Conservation (phyloP, 2,113 vertebrate genomes). For the Rhombomys opimus region DNA sequence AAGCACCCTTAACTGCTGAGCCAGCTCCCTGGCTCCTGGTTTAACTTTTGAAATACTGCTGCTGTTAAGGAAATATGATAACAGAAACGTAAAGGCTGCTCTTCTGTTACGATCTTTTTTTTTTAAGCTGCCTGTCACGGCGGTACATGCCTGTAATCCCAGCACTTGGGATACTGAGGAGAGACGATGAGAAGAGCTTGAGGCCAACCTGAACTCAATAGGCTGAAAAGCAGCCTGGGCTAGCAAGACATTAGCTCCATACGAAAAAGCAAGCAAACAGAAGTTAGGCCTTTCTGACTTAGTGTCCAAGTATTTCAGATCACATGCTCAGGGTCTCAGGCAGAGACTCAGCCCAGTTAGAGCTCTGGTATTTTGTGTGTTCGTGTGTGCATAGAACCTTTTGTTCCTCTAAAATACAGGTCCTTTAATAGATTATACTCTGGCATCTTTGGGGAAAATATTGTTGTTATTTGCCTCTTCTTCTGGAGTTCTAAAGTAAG, state of each 20-base stretch:
- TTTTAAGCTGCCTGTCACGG: neutral
- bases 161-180: neutral
- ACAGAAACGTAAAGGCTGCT: constrained; percentile 6
- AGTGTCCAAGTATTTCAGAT: constrained; percentile 43
- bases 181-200: neutral
- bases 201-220: neutral
- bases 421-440: constrained; percentile 20
- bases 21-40: neutral
- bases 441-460: neutral
- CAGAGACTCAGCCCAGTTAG: neutral
- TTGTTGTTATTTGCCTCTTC: constrained; percentile 9
- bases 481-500: constrained; percentile 10
- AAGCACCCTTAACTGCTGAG: neutral
- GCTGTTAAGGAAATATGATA: constrained; percentile 8
- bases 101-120: neutral
- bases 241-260: neutral
- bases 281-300: neutral
- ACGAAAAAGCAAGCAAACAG: neutral
- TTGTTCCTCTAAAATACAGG: neutral
- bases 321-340: neutral
- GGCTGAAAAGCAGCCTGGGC: neutral
- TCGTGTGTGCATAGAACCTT: constrained; percentile 31
- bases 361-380: neutral
- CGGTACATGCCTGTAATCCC: neutral
- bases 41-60: neutral